Evolutionary conservation across 2,888 invertebrate species (phyloP), one percentile per base, ranked within the genome.

Genomic region (Megaustenia siamemsis): DNA sequence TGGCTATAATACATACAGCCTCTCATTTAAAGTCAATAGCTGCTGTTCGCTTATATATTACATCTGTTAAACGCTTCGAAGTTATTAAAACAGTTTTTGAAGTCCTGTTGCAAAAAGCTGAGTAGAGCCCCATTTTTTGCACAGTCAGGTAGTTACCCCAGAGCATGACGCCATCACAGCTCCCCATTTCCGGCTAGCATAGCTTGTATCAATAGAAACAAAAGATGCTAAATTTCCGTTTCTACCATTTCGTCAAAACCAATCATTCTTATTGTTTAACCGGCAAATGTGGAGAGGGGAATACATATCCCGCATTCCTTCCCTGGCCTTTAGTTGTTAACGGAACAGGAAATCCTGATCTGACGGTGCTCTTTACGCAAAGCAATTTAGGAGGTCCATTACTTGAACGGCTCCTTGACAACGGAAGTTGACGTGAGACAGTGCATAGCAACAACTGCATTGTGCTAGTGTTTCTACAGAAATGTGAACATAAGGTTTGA

Each of bases 351-450:
- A 68, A 68, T 68, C 68, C 68, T 35, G 35, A 18, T 3, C 38
- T 21, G 38, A 38, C 68, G 68, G 38, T 21, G 68, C 38, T 21
- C 38, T 68, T 68, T 68, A 38, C 21, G 38, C 18, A 68, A 21
- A 68, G 38, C 68, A 38, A 68, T 68, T 68, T 68, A 68, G 68
- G 21, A 15, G 68, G 35, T 18, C 68, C 68, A 68, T 68, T 68
- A 68, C 68, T 38, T 68, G 68, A 68, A 5, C 21, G 68, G 15
- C 38, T 38, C 68, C 68, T 68, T 68, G 68, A 68, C 68, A 68
- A 68, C 68, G 68, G 68, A 68, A 68, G 68, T 21, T 38, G 68
- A 38, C 38, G 38, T 38, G 68, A 68, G 68, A 68, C 68, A 68
- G 38, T 68, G 68, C 68, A 68, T 68, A 68, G 68, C 68, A 68